Base-by-base conservation (phyloP, 1,140 invertebrate species). In the Ylistrum balloti region DNA sequence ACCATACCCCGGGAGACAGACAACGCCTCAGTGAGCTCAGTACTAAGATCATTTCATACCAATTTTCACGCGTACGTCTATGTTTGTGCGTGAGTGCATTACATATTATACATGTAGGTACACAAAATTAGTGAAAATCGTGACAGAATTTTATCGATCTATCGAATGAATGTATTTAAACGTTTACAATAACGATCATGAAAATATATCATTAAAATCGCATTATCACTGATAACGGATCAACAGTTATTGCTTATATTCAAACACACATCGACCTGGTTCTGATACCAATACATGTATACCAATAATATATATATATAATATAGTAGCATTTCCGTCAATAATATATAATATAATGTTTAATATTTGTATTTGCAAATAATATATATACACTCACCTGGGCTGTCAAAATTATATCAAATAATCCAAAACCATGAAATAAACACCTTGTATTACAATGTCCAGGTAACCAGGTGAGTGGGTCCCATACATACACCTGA, bases 381-480 rank as follows among this genome's bases (percentile, higher is more conserved):
- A 74, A 2, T 74, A 74, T 28, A 74, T 28, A 74, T 74, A 9
- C 56, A 74, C 56, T 74, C 28, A 74, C 56, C 56, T 74, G 56
- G 28, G 9, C n/a, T 28, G 56, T 74, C n/a, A 74, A n/a, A 74
- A 74, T 74, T 28, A 74, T 74, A n/a, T 74, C 56, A 74, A 74
- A 74, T 74, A 74, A 74, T 74, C n/a, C 56, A 1, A 74, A 28
- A 74, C 7, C n/a, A 28, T 28, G 56, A 74, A 74, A 28, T 74
- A 74, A 56, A 74, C 22, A 74, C 56, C 56, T 74, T 74, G 56
- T 74, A 28, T 74, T 74, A 5, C 0, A n/a, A 28, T 17, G 1
- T n/a, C 56, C n/a, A 74, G 56, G 56, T 74, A 74, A 74, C 56
- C 56, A 74, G 56, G 56, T 74, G 56, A 74, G 15, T n/a, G n/a